Base-by-base conservation (phyloP, 1,140 invertebrate genomes). In the Acromyrmex heyeri region DNA sequence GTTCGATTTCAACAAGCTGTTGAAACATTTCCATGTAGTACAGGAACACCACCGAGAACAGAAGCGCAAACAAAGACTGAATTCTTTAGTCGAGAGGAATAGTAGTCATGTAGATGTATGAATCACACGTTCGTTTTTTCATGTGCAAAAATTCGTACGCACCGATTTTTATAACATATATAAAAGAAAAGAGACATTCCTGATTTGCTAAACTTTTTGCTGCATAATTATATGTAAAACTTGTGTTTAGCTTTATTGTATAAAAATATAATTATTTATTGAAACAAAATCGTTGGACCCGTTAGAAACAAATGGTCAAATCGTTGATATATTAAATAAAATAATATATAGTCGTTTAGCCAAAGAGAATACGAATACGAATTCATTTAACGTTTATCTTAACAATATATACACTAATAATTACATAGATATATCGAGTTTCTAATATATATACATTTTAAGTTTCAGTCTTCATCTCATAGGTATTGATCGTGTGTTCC, bases 11-110 rank as follows among this genome's bases (percentile, higher is more conserved):
- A 91, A 95, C 27, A 94, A 96, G 82, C 92, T 97, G 5, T 92
- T 97, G 4, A 87, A 95, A 72, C 96, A 97, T 93, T 98, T 97
- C 91, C 95, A 96, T 61, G 89, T 92, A 65, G 95, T 97, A 57
- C 97, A 97, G 94, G 96, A 97, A 65, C 96, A 96, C 81, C 97
- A 97, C 86, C 95, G 96, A 87, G 95, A 96, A 76, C 95, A 96
- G 38, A 97, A 96, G 92, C 95, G 95, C 64, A 94, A 94, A 27
- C 93, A 94, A 86, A 90, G 94, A 88, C 81, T 94, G 6, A 87
- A 85, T 57, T 92, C 93, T 27, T 88, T 95, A 10, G 75, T 91
- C 10, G 94, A 94, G 27, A 92, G 91, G 73, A 94, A 94, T 75
- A 72, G 86, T 38, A 92, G 75, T 88, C 91, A 93, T 18, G 53